Evolutionary conservation across 2,888 invertebrate genomes (phyloP).

Genomic region (Agonopterix alstromeriana): DNA sequence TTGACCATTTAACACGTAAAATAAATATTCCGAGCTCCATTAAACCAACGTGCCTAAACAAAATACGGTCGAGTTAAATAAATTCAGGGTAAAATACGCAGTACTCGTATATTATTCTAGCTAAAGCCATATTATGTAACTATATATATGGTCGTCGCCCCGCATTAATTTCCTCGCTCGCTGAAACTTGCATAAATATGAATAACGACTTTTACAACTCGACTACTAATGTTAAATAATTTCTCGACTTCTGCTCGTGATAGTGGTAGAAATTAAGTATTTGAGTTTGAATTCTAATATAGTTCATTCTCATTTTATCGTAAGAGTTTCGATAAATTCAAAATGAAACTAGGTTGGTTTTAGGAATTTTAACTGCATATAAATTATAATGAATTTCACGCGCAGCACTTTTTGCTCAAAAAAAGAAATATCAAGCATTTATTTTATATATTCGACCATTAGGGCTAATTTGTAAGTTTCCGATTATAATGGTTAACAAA

Average conservation of each 20-base stretch:
- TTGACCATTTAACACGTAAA: too few relatives aligned
- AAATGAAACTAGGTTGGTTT: not conserved
- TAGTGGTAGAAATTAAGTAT: not conserved
- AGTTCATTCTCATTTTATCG: not conserved
- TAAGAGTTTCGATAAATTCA: not conserved
- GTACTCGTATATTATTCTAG: slow-evolving; percentile 17
- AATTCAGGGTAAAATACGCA: slow-evolving; percentile 11
- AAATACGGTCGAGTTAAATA: not conserved
- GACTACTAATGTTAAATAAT: slow-evolving; percentile 34
- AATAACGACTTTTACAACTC: slow-evolving; percentile 38
- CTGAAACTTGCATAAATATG: slow-evolving; percentile 40
- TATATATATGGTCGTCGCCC: slow-evolving; percentile 23
- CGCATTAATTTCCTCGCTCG: slow-evolving; percentile 23
- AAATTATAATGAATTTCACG: not conserved
- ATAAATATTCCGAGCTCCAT: too few relatives aligned
- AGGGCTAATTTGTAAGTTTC: too few relatives aligned
- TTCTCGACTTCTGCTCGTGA: slow-evolving; percentile 15
- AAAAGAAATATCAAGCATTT: too few relatives aligned
- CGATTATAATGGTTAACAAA: too few relatives aligned
- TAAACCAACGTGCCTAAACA: not conserved
- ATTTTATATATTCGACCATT: too few relatives aligned
- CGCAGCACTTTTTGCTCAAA: not conserved
- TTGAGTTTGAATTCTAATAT: not conserved
- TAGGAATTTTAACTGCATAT: not conserved
- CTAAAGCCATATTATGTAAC: slow-evolving; percentile 28